Evolutionary conservation across 2,113 vertebrate genomes (phyloP).

Genomic region (Gobiocypris rarus): DNA sequence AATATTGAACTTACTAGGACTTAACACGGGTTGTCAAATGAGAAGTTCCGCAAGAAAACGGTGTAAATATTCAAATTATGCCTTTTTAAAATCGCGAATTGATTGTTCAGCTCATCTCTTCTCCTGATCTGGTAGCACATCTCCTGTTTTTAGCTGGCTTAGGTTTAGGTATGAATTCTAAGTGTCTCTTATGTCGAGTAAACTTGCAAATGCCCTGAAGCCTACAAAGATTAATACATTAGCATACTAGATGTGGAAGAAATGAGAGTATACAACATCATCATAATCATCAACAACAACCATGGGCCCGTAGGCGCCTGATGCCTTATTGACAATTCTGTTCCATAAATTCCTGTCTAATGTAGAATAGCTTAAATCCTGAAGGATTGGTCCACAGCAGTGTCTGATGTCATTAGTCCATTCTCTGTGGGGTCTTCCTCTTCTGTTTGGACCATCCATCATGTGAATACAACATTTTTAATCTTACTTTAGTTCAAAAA

Average conservation of each 20-base stretch:
- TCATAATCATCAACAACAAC: neutral
- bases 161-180: constrained; percentile 20
- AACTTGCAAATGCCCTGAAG: constrained; percentile 21
- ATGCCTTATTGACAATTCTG: constrained; percentile 4
- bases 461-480: neutral
- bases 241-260: constrained; percentile 3
- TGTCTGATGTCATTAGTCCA: constrained; percentile 14
- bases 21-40: neutral
- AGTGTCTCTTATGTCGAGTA: constrained; percentile 30
- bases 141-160: neutral
- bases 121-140: neutral
- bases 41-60: neutral
- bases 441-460: neutral
- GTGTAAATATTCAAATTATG: neutral
- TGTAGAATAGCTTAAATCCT: neutral
- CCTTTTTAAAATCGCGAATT: neutral
- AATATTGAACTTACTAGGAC: neutral
- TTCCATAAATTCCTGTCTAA: constrained; percentile 1
- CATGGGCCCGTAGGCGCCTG: neutral
- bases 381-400: neutral
- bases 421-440: constrained; percentile 1
- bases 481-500: neutral
- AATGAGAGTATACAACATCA: constrained; percentile 23
- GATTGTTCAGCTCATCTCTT: neutral
- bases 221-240: constrained; percentile 25